phyloP scores from a whole-genome alignment of 2,797 vertebrate species.

The Octomys mimax region DNA sequence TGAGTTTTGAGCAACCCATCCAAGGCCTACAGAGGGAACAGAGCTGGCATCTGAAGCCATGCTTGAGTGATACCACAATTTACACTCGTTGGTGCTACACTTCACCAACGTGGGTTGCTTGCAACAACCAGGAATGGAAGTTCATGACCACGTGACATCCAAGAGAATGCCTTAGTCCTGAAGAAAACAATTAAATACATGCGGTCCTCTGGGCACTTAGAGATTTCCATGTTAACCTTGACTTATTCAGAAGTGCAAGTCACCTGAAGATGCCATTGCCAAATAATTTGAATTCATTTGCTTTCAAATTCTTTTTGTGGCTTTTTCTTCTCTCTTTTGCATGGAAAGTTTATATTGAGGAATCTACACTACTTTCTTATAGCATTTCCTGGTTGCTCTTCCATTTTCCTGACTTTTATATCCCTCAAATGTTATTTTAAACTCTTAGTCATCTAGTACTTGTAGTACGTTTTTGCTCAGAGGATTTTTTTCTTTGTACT shows the following conservation, averaged over 20 bases:
- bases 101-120: background rate
- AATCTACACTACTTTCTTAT: background rate
- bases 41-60: background rate
- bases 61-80: background rate
- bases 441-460: background rate
- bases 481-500: background rate
- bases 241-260: background rate
- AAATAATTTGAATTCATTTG: background rate
- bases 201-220: background rate
- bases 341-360: background rate
- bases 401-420: background rate
- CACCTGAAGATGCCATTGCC: background rate
- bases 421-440: background rate
- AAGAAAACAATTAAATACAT: background rate
- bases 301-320: background rate
- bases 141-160: background rate
- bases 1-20: background rate
- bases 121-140: background rate
- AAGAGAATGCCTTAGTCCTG: background rate
- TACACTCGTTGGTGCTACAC: accelerated
- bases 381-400: background rate
- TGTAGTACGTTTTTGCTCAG: background rate
- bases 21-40: background rate
- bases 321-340: background rate
- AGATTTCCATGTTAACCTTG: background rate